phyloP scores from a whole-genome alignment of 2,797 vertebrate species.

The Bradypodion pumilum region DNA sequence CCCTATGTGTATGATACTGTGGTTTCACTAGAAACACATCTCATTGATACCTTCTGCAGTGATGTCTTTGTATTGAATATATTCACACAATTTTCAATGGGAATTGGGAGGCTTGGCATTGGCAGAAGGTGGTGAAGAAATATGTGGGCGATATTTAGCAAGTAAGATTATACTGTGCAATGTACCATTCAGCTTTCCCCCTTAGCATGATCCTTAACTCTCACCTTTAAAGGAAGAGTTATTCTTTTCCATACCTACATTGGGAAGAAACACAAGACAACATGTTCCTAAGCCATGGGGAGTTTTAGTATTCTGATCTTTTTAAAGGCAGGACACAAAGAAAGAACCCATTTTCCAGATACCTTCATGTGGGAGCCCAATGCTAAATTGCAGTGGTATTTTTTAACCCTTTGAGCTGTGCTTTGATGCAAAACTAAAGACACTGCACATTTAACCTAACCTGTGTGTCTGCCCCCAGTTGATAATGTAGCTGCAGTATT shows the following conservation, averaged over 20 bases:
- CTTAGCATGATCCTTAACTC: background rate
- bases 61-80: background rate
- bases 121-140: slow-evolving; percentile 15
- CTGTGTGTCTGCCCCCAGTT: background rate
- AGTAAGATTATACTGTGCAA: background rate
- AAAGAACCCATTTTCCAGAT: background rate
- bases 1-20: background rate
- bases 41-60: background rate
- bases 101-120: background rate
- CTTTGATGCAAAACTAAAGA: background rate
- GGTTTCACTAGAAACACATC: background rate
- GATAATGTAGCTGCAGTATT: background rate
- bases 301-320: background rate
- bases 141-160: background rate
- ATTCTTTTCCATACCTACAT: background rate
- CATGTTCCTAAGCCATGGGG: background rate
- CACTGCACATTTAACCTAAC: background rate
- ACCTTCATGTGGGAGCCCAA: too few species aligned
- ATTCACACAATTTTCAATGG: background rate
- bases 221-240: background rate
- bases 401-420: background rate
- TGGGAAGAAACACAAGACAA: background rate
- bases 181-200: background rate
- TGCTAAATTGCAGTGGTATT: too few species aligned
- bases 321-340: background rate